Conservation (phyloP, 2,113 vertebrate species). For the Dicrurus megarhynchus region DNA sequence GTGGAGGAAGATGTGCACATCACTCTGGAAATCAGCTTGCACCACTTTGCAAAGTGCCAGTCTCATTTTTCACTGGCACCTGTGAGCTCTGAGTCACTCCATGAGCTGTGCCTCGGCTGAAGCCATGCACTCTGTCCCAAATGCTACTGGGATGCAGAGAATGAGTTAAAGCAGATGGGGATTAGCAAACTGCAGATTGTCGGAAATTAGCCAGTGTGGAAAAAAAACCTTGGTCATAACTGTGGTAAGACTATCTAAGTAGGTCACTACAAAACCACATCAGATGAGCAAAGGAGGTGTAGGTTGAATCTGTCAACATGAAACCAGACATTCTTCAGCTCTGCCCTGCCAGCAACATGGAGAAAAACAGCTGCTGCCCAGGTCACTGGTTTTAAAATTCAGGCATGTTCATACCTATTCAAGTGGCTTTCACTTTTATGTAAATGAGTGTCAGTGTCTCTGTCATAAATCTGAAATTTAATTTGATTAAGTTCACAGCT, state of each 20-base stretch:
- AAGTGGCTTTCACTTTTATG: background rate
- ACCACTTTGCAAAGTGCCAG: background rate
- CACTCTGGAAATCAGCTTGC: background rate
- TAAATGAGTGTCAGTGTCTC: background rate
- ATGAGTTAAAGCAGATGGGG: background rate
- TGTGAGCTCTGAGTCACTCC: background rate
- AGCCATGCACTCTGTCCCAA: background rate
- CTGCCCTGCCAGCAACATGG: background rate
- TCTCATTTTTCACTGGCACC: background rate
- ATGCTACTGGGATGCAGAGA: background rate
- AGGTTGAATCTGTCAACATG: background rate
- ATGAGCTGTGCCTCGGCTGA: background rate
- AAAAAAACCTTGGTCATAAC: background rate
- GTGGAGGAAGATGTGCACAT: background rate
- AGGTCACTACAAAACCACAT: slow-evolving; percentile 14
- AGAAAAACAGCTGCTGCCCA: background rate
- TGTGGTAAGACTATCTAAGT: background rate
- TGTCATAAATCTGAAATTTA: background rate
- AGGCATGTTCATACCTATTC: rapidly evolving
- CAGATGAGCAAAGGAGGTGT: background rate
- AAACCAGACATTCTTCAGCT: background rate
- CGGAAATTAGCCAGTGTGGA: background rate
- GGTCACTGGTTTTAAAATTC: background rate
- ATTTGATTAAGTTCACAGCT: background rate
- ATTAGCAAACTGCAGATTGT: background rate